Percentiles rank a stretch among this genome's conserved stretches.
Conservation (phyloP, 2,888 invertebrate genomes). For the Artemia sinica region DNA sequence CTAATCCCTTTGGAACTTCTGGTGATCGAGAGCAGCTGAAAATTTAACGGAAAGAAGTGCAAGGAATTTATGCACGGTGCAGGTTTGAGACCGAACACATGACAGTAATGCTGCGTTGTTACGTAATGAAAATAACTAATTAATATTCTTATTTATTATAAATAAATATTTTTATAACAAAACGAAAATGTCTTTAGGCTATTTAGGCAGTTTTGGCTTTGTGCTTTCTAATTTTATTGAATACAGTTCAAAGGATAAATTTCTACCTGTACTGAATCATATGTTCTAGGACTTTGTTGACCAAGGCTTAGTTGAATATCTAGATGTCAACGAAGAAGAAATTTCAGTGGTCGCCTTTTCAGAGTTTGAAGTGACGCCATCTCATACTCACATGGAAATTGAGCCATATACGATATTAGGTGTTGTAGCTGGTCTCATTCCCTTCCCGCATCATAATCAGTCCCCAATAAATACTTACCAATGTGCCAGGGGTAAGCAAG, state of each 20-base stretch:
- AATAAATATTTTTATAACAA: too few species aligned
- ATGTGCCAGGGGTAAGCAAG: conserved; percentile 99
- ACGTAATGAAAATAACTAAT: too few species aligned
- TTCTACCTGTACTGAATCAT: conserved; percentile 29
- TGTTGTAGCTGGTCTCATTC: conserved; percentile 90
- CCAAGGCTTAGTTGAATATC: conserved; percentile 82
- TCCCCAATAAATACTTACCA: conserved; percentile 96
- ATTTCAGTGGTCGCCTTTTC: conserved; percentile 80
- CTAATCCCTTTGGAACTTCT: too few species aligned
- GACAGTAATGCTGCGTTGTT: too few species aligned
- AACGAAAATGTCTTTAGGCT: too few species aligned
- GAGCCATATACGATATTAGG: conserved; percentile 94
- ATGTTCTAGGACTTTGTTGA: conserved; percentile 65
- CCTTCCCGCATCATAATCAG: conserved; percentile 98
- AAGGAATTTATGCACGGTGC: too few species aligned
- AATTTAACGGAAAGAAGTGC: too few species aligned
- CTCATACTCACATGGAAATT: conserved; percentile 89
- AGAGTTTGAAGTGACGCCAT: conserved; percentile 55
- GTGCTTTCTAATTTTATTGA: too few species aligned
- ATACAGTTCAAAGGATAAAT: not conserved
- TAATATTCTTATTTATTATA: too few species aligned
- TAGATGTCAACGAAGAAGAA: conserved; percentile 98
- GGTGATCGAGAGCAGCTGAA: too few species aligned
- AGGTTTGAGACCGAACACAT: too few species aligned
- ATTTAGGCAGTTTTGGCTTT: too few species aligned